A percentile compares a stretch with the other conserved stretches of the same genome.
phyloP scores from a whole-genome alignment of 1,140 invertebrate species.

The Leptinotarsa undecemlineata region DNA sequence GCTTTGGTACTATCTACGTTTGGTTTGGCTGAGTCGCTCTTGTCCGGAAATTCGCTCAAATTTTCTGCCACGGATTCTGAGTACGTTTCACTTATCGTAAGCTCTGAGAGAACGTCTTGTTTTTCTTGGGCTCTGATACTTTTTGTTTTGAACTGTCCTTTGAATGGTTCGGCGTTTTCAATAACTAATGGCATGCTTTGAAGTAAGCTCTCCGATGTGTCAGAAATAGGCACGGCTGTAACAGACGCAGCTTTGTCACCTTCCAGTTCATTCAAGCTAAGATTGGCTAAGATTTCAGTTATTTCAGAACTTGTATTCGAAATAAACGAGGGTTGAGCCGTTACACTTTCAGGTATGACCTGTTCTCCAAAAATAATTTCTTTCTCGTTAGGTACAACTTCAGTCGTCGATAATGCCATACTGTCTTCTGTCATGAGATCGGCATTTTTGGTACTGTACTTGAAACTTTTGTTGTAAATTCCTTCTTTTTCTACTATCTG shows the following conservation, averaged over 20 bases:
- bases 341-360: slow-evolving; percentile 46
- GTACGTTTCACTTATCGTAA: slow-evolving; percentile 57
- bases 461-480: slow-evolving; percentile 30
- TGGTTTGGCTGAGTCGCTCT: slow-evolving; percentile 51
- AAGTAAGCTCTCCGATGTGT: slow-evolving; percentile 40
- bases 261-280: slow-evolving; percentile 35
- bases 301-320: slow-evolving; percentile 53
- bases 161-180: slow-evolving; percentile 50
- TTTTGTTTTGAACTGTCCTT: slow-evolving; percentile 43
- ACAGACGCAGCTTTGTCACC: slow-evolving; percentile 37
- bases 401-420: slow-evolving; percentile 47
- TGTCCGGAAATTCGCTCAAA: slow-evolving; percentile 44
- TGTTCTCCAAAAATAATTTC: slow-evolving; percentile 49
- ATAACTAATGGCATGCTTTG: slow-evolving; percentile 40
- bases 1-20: slow-evolving; percentile 46
- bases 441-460: slow-evolving; percentile 45
- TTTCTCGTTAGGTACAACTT: slow-evolving; percentile 51
- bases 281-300: slow-evolving; percentile 52
- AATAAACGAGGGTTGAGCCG: slow-evolving; percentile 47
- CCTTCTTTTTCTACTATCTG: slow-evolving; percentile 54
- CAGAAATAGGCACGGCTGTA: slow-evolving; percentile 39
- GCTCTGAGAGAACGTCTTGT: slow-evolving; percentile 56
- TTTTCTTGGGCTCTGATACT: slow-evolving; percentile 53
- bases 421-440: slow-evolving; percentile 49
- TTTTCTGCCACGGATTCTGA: slow-evolving; percentile 55